phyloP scores from a whole-genome alignment of 2,888 invertebrate species.

The Mythimna pallens region DNA sequence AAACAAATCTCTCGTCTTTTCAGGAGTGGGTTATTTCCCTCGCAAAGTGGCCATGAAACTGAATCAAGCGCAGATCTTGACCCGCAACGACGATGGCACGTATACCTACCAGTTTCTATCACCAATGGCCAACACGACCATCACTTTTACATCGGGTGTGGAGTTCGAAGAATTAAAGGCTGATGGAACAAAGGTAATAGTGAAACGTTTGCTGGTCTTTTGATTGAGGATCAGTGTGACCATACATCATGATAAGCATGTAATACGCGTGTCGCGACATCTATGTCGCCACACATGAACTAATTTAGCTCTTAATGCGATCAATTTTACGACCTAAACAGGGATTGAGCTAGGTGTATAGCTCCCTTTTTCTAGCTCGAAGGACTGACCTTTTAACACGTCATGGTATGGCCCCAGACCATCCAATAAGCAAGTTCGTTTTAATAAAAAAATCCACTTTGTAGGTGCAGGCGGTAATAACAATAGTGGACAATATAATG shows the following conservation, averaged over 20 bases:
- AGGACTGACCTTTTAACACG: no score
- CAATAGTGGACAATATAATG: conserved; percentile 81
- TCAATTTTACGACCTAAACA: no score
- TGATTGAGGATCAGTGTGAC: no score
- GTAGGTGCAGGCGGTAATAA: conserved; percentile 78
- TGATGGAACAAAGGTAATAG: conserved; percentile 77
- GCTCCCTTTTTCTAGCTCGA: no score
- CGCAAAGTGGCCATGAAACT: conserved; percentile 72
- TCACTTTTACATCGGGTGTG: conserved; percentile 74
- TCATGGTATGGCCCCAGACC: no score
- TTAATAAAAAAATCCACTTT: conserved; percentile 31
- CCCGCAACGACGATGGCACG: conserved; percentile 70
- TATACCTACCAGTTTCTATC: conserved; percentile 70
- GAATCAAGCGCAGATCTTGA: conserved; percentile 70
- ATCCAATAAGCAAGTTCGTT: no score
- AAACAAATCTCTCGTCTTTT: conserved; percentile 4
- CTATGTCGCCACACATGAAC: no score
- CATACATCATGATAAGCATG: no score
- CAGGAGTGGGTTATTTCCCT: conserved; percentile 71
- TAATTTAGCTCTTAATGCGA: no score
- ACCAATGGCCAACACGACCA: conserved; percentile 60
- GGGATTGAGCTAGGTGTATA: no score
- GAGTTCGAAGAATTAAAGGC: conserved; percentile 81
- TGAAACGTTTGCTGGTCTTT: no score
- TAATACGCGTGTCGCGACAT: no score